Percentiles rank a stretch among this genome's conserved stretches.
These are phyloP conservation scores for Andrena haemorrhoa DNA, from an alignment of 2,888 invertebrate genomes.

Conservation along the genomic window DNA sequence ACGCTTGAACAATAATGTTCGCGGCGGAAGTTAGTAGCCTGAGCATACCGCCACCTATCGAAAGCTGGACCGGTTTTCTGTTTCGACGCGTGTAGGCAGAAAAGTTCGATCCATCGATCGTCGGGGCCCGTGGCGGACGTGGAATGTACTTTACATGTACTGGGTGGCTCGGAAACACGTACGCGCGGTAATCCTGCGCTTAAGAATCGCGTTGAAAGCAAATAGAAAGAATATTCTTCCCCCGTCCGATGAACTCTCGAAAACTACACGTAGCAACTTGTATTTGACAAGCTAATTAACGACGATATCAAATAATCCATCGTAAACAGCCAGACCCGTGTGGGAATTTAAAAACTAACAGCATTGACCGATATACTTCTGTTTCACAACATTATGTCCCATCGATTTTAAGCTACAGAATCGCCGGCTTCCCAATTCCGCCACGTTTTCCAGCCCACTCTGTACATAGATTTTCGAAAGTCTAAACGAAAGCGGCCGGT, in stretches of 20 bases:
- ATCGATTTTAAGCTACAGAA: not conserved
- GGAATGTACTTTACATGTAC: conserved; percentile 16
- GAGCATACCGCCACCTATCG: conserved; percentile 51
- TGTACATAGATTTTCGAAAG: conserved; percentile 63
- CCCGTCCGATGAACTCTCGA: no score
- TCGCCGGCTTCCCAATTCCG: not conserved
- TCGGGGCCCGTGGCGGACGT: conserved; percentile 12
- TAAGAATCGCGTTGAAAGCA: no score
- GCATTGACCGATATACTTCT: no score
- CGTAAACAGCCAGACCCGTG: no score
- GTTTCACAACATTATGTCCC: no score
- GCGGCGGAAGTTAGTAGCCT: conserved; percentile 57
- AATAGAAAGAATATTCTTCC: no score
- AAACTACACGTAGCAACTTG: no score
- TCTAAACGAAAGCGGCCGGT: conserved; percentile 57
- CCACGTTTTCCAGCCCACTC: not conserved
- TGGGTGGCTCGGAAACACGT: not conserved
- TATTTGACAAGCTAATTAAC: no score
- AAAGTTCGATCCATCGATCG: conserved; percentile 57
- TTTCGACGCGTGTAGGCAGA: conserved; percentile 53
- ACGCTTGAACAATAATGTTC: conserved; percentile 67
- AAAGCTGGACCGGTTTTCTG: conserved; percentile 69
- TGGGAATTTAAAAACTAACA: no score
- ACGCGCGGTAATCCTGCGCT: no score
- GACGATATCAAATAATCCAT: no score